A percentile compares a stretch with the other conserved stretches of the same genome.
phyloP scores from a whole-genome alignment of 2,797 vertebrate species.

The Mus spretus region DNA sequence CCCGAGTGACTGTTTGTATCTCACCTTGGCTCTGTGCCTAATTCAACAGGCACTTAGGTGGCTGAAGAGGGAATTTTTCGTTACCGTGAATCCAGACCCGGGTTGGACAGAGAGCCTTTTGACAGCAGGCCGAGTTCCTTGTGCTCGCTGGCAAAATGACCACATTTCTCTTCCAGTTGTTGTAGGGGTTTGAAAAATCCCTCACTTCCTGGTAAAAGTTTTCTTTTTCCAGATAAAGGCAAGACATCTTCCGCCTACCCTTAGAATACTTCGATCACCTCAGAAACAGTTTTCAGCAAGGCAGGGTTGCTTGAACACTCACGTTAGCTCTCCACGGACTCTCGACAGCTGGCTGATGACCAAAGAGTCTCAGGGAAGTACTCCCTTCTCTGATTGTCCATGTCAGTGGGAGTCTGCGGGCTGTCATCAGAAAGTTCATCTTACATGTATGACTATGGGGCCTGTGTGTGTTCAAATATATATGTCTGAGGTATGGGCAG shows the following conservation, averaged over 20 bases:
- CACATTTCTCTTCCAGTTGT: conserved; percentile 75
- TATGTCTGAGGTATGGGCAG: not conserved
- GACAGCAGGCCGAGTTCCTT: conserved; percentile 78
- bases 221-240: conserved; percentile 76
- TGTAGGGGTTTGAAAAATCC: conserved; percentile 73
- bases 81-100: conserved; percentile 77
- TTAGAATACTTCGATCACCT: conserved; percentile 33
- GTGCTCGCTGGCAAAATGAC: conserved; percentile 75
- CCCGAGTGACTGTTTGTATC: conserved; percentile 24
- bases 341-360: conserved; percentile 68
- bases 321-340: conserved; percentile 47
- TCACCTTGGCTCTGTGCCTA: conserved; percentile 70
- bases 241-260: conserved; percentile 70
- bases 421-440: conserved; percentile 49
- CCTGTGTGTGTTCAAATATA: not conserved
- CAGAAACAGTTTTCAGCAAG: conserved; percentile 44
- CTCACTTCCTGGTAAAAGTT: conserved; percentile 81
- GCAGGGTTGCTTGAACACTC: conserved; percentile 37
- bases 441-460: conserved; percentile 35
- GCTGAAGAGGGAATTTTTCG: conserved; percentile 78
- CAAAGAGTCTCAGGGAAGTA: conserved; percentile 62
- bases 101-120: conserved; percentile 73
- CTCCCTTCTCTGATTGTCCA: conserved; percentile 50
- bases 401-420: conserved; percentile 65
- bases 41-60: conserved; percentile 61